A percentile compares a stretch with the other conserved stretches of the same genome.
phyloP scores from a whole-genome alignment of 1,140 invertebrate species.

The Drusus annulatus region DNA sequence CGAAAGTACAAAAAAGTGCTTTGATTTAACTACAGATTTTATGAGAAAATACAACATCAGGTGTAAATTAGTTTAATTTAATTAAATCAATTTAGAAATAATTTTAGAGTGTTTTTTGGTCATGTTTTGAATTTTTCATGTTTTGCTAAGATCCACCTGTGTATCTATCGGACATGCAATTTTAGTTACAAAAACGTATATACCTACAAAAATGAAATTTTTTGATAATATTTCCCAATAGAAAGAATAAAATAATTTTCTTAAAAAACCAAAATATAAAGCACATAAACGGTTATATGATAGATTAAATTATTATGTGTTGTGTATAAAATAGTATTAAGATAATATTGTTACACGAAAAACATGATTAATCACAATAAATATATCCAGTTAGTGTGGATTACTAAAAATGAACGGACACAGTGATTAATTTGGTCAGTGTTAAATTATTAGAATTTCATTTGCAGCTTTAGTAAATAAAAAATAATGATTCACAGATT shows the following conservation, averaged over 20 bases:
- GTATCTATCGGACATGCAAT: constrained; percentile 6
- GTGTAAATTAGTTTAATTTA: background rate
- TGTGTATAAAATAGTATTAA: background rate
- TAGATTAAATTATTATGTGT: background rate
- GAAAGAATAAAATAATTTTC: constrained; percentile 22
- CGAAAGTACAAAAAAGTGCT: no score
- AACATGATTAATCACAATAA: no score
- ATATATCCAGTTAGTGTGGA: no score
- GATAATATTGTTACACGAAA: no score
- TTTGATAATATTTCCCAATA: constrained; percentile 32
- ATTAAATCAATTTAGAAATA: background rate
- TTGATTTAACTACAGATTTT: no score
- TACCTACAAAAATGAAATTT: background rate
- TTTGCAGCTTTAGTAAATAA: no score
- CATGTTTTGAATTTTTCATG: background rate
- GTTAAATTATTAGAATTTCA: no score
- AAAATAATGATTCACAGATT: no score
- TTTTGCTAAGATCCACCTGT: constrained; percentile 5
- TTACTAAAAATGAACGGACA: no score
- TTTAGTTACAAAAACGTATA: constrained; percentile 32
- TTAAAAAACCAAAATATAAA: constrained; percentile 22
- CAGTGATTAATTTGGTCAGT: no score
- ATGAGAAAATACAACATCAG: background rate
- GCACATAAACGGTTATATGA: constrained; percentile 9
- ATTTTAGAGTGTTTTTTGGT: background rate